Percentiles rank a stretch among this genome's conserved stretches.
Conservation (phyloP, 2,888 invertebrate species). For the Automeris io region DNA sequence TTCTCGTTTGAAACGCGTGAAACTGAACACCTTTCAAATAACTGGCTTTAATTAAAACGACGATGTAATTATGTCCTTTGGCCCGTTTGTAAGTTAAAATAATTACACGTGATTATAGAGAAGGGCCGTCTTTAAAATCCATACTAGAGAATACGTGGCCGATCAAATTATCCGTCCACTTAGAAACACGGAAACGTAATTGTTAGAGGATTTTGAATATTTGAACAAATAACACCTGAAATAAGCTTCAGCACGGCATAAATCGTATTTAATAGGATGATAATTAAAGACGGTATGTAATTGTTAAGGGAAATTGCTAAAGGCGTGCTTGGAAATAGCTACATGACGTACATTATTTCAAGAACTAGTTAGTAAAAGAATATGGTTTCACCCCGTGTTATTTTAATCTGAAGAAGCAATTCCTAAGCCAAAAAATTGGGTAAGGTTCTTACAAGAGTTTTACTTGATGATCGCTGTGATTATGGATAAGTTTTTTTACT, state of each 20-base stretch:
- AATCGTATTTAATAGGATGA: constrained; percentile 40
- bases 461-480: too few species aligned
- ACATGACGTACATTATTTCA: background rate
- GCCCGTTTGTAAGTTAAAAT: constrained; percentile 62
- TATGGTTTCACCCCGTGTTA: too few species aligned
- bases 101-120: constrained; percentile 62
- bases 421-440: too few species aligned
- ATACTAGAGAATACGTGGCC: constrained; percentile 37
- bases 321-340: constrained; percentile 21
- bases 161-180: constrained; percentile 41
- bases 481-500: too few species aligned
- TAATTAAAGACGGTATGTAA: constrained; percentile 50
- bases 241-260: constrained; percentile 55
- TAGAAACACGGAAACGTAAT: constrained; percentile 49
- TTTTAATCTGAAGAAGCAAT: too few species aligned
- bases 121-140: constrained; percentile 51
- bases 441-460: too few species aligned
- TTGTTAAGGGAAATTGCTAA: constrained; percentile 27
- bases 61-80: constrained; percentile 68
- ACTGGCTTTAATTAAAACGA: constrained; percentile 62
- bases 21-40: constrained; percentile 63
- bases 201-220: constrained; percentile 51
- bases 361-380: background rate
- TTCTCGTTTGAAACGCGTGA: constrained; percentile 59
- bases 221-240: constrained; percentile 71